Base-by-base conservation (phyloP, 2,888 invertebrate species). In the Bombylius major region DNA sequence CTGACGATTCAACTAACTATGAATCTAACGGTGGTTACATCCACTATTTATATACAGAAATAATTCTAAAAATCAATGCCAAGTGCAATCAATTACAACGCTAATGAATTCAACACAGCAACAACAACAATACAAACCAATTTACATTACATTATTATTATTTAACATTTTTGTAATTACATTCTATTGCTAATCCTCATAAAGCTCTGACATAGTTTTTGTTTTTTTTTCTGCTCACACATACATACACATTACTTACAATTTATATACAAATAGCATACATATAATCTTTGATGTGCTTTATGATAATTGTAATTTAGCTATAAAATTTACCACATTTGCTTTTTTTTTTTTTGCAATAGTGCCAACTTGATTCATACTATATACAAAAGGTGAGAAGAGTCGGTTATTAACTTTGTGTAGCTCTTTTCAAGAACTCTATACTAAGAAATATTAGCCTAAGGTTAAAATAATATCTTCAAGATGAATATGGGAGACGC, bases 41-140 rank as follows among this genome's bases (percentile, higher is more conserved):
- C 49, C 44, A 32, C 48, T 54, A 54, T 54, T 54, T 54, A 54
- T 54, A 54, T 34, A 39, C 44, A 4, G n/a, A 54, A 34, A 44
- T 50, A 49, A 33, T 34, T 47, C 13, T 23, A 14, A 54, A 50
- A 54, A 54, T 54, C 54, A 54, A 54, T 54, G 54, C 45, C 54
- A 45, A 45, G 42, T 50, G 44, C 50, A 54, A 32, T 49, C 54
- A 42, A 11, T 42, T 42, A 42, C 11, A 42, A 23, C 23, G 23
- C 54, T 34, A 49, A 14, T 49, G 54, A 33, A 11, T 45, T 14
- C 14, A 48, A 23, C 23, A n/a, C n/a, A n/a, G 48, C 36, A 53
- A 53, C 34, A 13, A 36, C 39, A 23, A 33, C 36, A 45, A 46
- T 33, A 23, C 33, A 34, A 52, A 47, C 47, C 51, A 45, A 45